Evolutionary conservation across 2,797 vertebrate species (phyloP).

Genomic region (Cheirogaleus major): DNA sequence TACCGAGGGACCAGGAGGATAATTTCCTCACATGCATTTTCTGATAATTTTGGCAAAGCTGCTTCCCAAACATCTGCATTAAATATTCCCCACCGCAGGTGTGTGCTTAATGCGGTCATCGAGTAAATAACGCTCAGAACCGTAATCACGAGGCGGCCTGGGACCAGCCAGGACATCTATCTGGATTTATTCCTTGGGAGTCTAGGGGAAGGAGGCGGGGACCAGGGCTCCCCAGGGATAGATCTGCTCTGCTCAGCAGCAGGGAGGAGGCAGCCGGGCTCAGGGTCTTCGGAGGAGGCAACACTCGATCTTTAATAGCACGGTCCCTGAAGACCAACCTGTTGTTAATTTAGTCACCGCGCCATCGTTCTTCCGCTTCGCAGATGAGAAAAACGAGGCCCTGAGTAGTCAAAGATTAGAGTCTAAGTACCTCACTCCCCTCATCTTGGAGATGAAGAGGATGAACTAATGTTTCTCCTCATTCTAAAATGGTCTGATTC

Average conservation of each 20-base stretch:
- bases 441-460: background rate
- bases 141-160: fast-evolving
- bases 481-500: conserved; percentile 33
- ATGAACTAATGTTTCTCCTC: background rate
- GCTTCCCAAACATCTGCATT: conserved; percentile 48
- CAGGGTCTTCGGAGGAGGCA: background rate
- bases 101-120: background rate
- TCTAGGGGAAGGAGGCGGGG: background rate
- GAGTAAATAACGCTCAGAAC: background rate
- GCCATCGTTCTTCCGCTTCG: background rate
- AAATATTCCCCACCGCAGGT: conserved; percentile 14
- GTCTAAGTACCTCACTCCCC: background rate
- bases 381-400: background rate
- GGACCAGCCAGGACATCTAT: background rate
- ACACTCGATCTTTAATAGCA: fast-evolving
- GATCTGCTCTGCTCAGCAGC: background rate
- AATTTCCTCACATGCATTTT: conserved; percentile 42
- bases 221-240: fast-evolving
- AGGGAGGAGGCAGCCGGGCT: background rate
- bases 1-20: background rate
- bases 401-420: conserved; percentile 25
- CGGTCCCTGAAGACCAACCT: background rate
- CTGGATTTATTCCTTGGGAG: background rate
- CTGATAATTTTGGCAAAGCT: conserved; percentile 54
- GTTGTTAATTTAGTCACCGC: background rate